Percentiles rank a stretch among this genome's conserved stretches.
These are phyloP conservation scores for Phortica magna DNA, from an alignment of 2,888 invertebrate genomes.

Conservation along the genomic window DNA sequence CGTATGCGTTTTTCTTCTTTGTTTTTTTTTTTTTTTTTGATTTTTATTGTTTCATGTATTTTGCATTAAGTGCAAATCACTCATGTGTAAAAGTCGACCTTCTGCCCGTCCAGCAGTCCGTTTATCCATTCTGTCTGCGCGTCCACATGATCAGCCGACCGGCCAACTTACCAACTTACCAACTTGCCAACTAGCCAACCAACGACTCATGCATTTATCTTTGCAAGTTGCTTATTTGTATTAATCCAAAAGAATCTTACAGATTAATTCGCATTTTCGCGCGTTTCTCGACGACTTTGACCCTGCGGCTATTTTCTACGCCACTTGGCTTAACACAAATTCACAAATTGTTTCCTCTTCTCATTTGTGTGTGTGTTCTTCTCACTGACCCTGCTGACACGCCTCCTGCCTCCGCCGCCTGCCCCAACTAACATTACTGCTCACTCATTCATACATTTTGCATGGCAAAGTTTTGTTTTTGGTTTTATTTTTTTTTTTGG, in stretches of 20 bases:
- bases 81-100: slow-evolving; percentile 12
- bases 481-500: neutral
- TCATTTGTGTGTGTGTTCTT: neutral
- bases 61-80: slow-evolving; percentile 7
- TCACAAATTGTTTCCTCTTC: neutral
- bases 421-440: too few relatives aligned
- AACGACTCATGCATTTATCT: slow-evolving; percentile 33
- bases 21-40: neutral
- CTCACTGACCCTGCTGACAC: neutral
- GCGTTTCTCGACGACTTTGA: slow-evolving; percentile 63
- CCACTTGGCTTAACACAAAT: neutral
- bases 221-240: slow-evolving; percentile 5
- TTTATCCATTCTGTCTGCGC: too few relatives aligned
- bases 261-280: slow-evolving; percentile 66
- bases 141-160: neutral
- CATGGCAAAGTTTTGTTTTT: neutral
- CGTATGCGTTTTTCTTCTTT: neutral
- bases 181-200: slow-evolving; percentile 52
- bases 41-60: neutral
- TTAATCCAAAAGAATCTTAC: slow-evolving; percentile 8
- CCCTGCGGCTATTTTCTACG: neutral
- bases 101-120: too few relatives aligned
- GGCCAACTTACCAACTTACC: neutral
- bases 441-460: neutral
- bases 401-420: too few relatives aligned